These are phyloP conservation scores for Platerodrilus igneus DNA, from an alignment of 2,888 invertebrate species.

Conservation along the genomic window DNA sequence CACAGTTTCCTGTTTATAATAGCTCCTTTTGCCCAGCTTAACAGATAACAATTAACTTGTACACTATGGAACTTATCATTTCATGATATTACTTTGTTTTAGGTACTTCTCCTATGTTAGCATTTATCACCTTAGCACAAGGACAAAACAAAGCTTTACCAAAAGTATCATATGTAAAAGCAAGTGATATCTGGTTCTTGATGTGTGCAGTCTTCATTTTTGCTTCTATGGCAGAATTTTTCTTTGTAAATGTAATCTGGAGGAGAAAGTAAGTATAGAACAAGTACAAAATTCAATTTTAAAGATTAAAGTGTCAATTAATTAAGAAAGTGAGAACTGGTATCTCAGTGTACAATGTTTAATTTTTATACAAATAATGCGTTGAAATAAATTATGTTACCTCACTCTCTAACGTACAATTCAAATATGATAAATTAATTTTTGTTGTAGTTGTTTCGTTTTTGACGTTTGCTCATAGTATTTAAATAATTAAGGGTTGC, in stretches of 20 bases:
- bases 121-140: conserved; percentile 81
- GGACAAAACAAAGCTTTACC: conserved; percentile 80
- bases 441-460: too few species aligned
- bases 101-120: conserved; percentile 81
- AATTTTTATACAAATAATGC: not conserved
- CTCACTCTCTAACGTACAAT: too few species aligned
- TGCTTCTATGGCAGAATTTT: conserved; percentile 79
- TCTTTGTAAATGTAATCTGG: conserved; percentile 86
- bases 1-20: too few species aligned
- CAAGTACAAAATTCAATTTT: too few species aligned
- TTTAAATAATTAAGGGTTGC: too few species aligned
- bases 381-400: conserved; percentile 62
- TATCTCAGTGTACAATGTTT: not conserved
- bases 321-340: not conserved
- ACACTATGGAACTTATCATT: not conserved
- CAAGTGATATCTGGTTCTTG: conserved; percentile 85
- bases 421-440: too few species aligned
- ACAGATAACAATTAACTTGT: too few species aligned
- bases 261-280: conserved; percentile 70
- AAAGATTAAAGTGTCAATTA: too few species aligned
- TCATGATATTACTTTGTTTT: conserved; percentile 31
- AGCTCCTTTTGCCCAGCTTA: too few species aligned
- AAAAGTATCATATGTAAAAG: conserved; percentile 85
- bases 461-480: too few species aligned
- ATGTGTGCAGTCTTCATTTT: conserved; percentile 82